Base-by-base conservation (phyloP, 2,113 vertebrate genomes). In the Porphyrio hochstetteri region DNA sequence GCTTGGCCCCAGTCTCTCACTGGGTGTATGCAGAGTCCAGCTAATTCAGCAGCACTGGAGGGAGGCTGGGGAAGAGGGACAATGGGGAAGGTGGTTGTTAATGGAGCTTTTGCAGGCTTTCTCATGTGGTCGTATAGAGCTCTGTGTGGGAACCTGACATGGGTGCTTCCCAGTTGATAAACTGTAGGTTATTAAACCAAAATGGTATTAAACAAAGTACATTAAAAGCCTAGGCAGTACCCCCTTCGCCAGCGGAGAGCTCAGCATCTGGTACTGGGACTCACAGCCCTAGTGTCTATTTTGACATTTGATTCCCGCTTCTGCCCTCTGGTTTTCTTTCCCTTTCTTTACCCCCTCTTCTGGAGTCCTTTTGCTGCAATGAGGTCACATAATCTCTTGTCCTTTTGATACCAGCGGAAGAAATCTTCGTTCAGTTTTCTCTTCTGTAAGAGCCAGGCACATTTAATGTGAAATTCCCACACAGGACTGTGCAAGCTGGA, bases 251-350 rank as follows among this genome's bases (percentile, higher is more conserved):
- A 28, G 44, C 21, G 21, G 17, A 83, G 46, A 36, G 5, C 67
- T 90, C 0, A 0, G 24, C 55, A 74, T 85, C 85, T 90, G 11
- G 50, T 63, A 16, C 48, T 44, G 23, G 9, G 60, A 74, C 60
- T 82, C 29, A 2, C 20, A 77, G 42, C 35, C 46, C 18, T 59
- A 24, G 52, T 31, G 80, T 90, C 72, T 86, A 14, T 85, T 94
- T 67, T 92, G 79, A 67, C 24, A 25, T 78, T 64, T 56, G 42
- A 71, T 81, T 81, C 64, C 46, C 31, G 50, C 2, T 4, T 28
- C 65, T 91, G 65, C 83, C 33, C 59, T 96, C 60, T 71, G 38
- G 19, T 86, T 86, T 88, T 90, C 53, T 80, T 92, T 85, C 67
- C 5, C 46, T 86, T 93, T 65, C 48, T 46, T 46, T 46, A 46